Evolutionary conservation across 2,113 vertebrate species (phyloP), one percentile per base, ranked within the genome.

Genomic region (Baryphthengus martii): DNA sequence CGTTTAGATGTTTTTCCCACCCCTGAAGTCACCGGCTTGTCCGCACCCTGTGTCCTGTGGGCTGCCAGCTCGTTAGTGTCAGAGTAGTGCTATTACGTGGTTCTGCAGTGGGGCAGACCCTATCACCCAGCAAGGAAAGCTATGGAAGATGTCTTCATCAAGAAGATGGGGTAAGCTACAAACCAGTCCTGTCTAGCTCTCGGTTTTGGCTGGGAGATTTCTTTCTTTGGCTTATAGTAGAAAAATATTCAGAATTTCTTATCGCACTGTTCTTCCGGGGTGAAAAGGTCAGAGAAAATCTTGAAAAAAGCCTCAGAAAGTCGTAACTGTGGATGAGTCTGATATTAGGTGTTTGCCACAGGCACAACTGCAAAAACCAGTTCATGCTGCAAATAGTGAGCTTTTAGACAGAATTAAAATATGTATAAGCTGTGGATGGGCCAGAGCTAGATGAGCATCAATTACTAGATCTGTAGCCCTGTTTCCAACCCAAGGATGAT

Each of bases 161-260:
- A 5, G 49, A 9, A 8, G 33, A 10, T 0, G 29, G 45, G 53
- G 7, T 37, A 10, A 39, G n/a, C 45, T 31, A 3, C 10, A 45
- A 42, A 19, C 7, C 1, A 7, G 25, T 23, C 37, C 59, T 44
- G 33, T 7, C 33, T 6, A 5, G 17, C 12, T n/a, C 67, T 31
- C 4, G 0, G 26, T 10, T 33, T 20, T 74, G 35, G 26, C 79
- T 56, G 52, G 44, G 53, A 7, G 1, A 0, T 20, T 49, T 31
- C 37, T 24, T 2, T 13, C 70, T n/a, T 39, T 42, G 29, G 16
- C 28, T 75, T 63, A 10, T 4, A 40, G 35, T 10, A 18, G 47
- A 39, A 42, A 10, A 68, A n/a, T n/a, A n/a, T 20, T 66, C 11
- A 4, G 24, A 47, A 28, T 73, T 74, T 29, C 24, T 72, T 21